Percentiles rank a stretch among this genome's conserved stretches.
These are phyloP conservation scores for Montipora capricornis DNA, from an alignment of 64 coral and sea anemone genomes.

Conservation along the genomic window DNA sequence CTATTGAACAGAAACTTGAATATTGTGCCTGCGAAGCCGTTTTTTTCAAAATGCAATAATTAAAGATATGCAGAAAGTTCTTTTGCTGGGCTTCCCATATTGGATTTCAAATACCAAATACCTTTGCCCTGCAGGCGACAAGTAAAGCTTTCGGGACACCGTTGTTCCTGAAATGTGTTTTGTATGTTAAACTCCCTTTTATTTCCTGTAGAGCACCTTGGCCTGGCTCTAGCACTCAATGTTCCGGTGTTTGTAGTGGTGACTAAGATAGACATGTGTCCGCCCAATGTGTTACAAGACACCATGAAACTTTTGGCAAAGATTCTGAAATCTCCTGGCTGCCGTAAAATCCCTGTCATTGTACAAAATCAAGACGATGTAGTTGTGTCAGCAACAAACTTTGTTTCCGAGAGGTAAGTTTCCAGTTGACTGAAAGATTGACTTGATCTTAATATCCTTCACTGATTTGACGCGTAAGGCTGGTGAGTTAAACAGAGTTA, in stretches of 20 bases:
- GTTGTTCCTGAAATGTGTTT: no score
- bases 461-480: no score
- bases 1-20: no score
- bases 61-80: no score
- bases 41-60: no score
- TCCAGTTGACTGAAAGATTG: background rate
- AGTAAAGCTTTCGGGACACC: no score
- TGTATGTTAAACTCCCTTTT: background rate
- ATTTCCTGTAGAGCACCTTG: constrained; percentile 88
- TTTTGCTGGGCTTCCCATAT: no score
- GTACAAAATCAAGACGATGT: constrained; percentile 98
- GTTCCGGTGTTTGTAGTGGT: constrained; percentile 99
- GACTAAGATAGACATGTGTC: constrained; percentile 99
- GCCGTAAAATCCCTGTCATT: constrained; percentile 96
- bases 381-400: constrained; percentile 95
- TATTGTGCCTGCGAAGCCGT: no score
- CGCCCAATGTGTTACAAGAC: constrained; percentile 97
- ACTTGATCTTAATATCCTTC: no score
- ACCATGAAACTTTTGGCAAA: constrained; percentile 92
- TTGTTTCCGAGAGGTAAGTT: constrained; percentile 95
- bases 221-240: constrained; percentile 91
- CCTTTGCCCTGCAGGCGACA: no score
- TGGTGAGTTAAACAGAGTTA: no score
- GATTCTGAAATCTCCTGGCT: constrained; percentile 98
- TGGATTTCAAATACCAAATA: no score